Conservation (phyloP, 1,140 invertebrate genomes). For the Lepidurus apus region DNA sequence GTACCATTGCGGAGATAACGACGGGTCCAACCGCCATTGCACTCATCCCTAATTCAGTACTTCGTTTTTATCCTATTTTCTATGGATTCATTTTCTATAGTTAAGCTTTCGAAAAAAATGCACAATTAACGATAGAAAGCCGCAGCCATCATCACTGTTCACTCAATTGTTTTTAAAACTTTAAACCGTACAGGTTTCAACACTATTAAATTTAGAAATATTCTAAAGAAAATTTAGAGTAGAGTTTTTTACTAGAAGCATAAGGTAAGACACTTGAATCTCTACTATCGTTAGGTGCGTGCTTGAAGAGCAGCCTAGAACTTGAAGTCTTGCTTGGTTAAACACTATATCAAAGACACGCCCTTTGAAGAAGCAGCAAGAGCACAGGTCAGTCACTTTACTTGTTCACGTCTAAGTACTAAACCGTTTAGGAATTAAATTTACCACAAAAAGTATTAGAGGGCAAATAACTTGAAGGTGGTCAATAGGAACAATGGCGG, state of each 20-base stretch:
- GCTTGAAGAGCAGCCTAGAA: constrained; percentile 9
- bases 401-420: not conserved
- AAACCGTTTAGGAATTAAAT: not conserved
- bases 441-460: not conserved
- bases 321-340: constrained; percentile 3
- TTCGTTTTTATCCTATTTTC: not conserved
- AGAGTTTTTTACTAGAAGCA: not conserved
- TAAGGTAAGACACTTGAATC: not conserved
- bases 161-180: not conserved
- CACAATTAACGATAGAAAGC: constrained; percentile 6
- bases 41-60: not conserved
- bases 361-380: not conserved
- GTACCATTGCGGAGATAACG: not conserved
- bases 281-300: not conserved
- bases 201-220: not conserved
- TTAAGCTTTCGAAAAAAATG: not conserved
- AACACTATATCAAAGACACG: not conserved
- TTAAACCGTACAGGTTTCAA: not conserved
- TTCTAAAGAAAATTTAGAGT: too few species aligned
- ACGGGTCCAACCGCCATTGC: not conserved
- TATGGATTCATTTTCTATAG: not conserved
- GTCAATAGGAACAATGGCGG: not conserved
- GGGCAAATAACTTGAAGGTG: not conserved
- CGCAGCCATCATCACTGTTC: too few species aligned
- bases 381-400: not conserved